Evolutionary conservation across 1,140 invertebrate genomes (phyloP).

Genomic region (Diorhabda sublineata): DNA sequence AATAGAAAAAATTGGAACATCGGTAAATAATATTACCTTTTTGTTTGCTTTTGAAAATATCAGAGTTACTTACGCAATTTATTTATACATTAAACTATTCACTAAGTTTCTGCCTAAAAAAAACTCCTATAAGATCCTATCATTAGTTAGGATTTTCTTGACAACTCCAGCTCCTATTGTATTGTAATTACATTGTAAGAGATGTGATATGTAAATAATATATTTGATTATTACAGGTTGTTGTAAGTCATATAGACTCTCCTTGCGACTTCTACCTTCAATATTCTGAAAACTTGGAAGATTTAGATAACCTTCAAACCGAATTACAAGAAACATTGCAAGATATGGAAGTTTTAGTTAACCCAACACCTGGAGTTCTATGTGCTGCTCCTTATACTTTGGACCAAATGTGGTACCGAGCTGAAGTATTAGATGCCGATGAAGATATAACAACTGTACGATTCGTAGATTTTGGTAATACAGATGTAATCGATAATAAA

Average conservation of each 20-base stretch:
- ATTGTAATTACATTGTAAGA: too few species aligned
- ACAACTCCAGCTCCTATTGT: too few species aligned
- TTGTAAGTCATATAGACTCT: conserved; percentile 60
- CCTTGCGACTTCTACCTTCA: conserved; percentile 67
- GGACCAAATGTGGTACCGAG: conserved; percentile 76
- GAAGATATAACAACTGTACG: conserved; percentile 66
- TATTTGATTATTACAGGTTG: conserved; percentile 39
- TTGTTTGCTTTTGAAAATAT: too few species aligned
- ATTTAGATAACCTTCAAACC: conserved; percentile 55
- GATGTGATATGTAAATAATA: too few species aligned
- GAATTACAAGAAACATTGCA: conserved; percentile 55
- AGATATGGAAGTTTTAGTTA: conserved; percentile 51
- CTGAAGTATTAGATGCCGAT: conserved; percentile 69
- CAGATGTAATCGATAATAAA: conserved; percentile 60
- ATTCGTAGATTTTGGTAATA: conserved; percentile 82
- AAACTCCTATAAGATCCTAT: too few species aligned
- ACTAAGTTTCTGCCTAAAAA: too few species aligned
- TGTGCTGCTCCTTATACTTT: conserved; percentile 70
- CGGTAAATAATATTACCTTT: too few species aligned
- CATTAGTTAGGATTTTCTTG: too few species aligned
- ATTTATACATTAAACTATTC: too few species aligned
- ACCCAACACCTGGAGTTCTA: conserved; percentile 57
- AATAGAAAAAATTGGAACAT: too few species aligned
- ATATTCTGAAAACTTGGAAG: conserved; percentile 48
- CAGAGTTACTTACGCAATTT: too few species aligned